A percentile compares a stretch with the other conserved stretches of the same genome.
phyloP scores from a whole-genome alignment of 2,797 vertebrate genomes.

The Cheirogaleus major region DNA sequence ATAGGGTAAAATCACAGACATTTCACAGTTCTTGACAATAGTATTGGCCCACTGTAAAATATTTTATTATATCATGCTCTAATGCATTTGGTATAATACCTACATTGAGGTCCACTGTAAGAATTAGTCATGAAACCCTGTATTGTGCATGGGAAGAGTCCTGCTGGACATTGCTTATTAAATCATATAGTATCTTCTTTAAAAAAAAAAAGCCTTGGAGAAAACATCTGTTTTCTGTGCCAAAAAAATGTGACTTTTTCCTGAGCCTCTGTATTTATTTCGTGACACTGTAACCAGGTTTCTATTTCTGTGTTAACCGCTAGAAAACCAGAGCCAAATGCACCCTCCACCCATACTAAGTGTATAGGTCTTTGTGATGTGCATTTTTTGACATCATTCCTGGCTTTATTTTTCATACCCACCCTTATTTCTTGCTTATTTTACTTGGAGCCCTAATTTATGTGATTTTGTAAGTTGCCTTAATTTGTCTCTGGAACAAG shows the following conservation, averaged over 20 bases:
- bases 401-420: conserved; percentile 48
- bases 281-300: neutral
- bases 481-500: conserved; percentile 41
- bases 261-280: conserved; percentile 35
- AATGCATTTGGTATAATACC: neutral
- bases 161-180: neutral
- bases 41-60: neutral
- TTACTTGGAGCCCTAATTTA: conserved; percentile 56
- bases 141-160: neutral
- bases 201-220: neutral
- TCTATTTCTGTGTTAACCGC: neutral
- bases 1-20: neutral
- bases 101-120: neutral
- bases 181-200: neutral
- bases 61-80: conserved; percentile 12
- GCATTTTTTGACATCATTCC: conserved; percentile 13
- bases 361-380: neutral
- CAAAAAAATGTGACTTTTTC: neutral
- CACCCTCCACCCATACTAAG: neutral
- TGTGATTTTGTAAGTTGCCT: conserved; percentile 21
- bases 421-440: conserved; percentile 52
- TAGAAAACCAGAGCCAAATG: conserved; percentile 15
- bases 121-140: neutral
- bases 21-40: neutral
- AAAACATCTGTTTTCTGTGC: neutral